These are phyloP conservation scores for Crematogaster levior DNA, from an alignment of 2,888 invertebrate species.

Conservation along the genomic window DNA sequence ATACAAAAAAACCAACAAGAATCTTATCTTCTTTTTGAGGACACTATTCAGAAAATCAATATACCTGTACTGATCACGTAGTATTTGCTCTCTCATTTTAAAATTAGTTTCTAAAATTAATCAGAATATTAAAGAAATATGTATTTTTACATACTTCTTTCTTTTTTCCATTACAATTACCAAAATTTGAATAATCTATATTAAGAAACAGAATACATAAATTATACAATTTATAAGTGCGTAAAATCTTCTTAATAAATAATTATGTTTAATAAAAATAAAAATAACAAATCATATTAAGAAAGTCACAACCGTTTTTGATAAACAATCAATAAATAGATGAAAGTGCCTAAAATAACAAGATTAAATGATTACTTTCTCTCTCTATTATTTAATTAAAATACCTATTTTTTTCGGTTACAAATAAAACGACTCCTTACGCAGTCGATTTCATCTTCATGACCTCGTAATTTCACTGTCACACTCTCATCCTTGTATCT, in stretches of 20 bases:
- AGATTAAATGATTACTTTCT: too few relatives aligned
- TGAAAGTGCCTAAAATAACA: background rate
- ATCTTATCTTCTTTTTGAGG: slow-evolving; percentile 18
- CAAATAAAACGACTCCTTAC: background rate
- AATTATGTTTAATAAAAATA: background rate
- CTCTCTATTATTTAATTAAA: background rate
- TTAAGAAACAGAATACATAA: background rate
- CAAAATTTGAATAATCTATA: background rate
- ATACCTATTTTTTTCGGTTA: background rate
- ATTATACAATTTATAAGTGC: background rate
- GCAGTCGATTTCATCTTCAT: slow-evolving; percentile 20
- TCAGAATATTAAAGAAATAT: background rate
- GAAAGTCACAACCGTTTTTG: too few relatives aligned
- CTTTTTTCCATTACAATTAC: background rate
- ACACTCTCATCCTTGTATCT: background rate
- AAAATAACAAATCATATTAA: too few relatives aligned
- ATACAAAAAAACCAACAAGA: slow-evolving; percentile 57
- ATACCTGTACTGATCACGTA: background rate
- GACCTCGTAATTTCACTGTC: slow-evolving; percentile 40
- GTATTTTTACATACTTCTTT: background rate
- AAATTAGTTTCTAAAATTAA: background rate
- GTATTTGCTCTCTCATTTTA: background rate
- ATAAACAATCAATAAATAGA: too few relatives aligned
- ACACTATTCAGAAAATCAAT: background rate
- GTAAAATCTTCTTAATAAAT: background rate